Evolutionary conservation across 2,797 vertebrate species (phyloP), one percentile per base, ranked within the genome.

Genomic region (Chelonia mydas): DNA sequence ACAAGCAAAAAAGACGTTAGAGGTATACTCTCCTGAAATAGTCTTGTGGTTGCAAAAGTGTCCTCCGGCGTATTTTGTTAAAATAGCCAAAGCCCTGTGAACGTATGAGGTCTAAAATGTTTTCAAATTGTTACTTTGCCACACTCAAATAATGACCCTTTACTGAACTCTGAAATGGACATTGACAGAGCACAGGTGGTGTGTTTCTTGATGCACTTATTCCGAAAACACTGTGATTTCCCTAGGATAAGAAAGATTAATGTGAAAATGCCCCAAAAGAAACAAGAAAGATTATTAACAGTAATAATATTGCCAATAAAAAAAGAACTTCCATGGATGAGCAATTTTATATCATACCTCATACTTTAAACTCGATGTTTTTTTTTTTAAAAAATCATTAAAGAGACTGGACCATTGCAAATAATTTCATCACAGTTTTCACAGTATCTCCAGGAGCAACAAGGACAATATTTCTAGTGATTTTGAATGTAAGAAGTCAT

Each of bases 211-310:
- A 8, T 16, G 2, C 33, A n/a, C 16, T 88, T 82, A 47, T 17
- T 87, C 7, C 68, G 17, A 4, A 53, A 85, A 9, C 3, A 57
- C 47, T 21, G 19, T 68, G 92, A 85, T 10, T 88, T 41, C 12
- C 68, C 23, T 25, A 74, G 82, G 47, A 81, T 81, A 3, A n/a
- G 37, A 86, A 87, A 90, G 37, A 84, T 3, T 5, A 79, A 87
- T 33, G 68, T 45, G 19, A 94, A 49, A 23, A 49, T 4, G 12
- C 25, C 81, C 2, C 2, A 84, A 79, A 12, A 77, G 2, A 90
- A 84, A 57, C 11, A 77, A 90, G 55, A 54, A 31, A 84, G 80
- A 65, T 41, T 55, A 76, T 87, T 90, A 89, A 31, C n/a, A 33
- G 31, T 61, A 79, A n/a, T 47, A 94, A 87, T 81, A 83, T 81